Conservation (phyloP, 1,140 invertebrate genomes). For the Bradynema listronoti region DNA sequence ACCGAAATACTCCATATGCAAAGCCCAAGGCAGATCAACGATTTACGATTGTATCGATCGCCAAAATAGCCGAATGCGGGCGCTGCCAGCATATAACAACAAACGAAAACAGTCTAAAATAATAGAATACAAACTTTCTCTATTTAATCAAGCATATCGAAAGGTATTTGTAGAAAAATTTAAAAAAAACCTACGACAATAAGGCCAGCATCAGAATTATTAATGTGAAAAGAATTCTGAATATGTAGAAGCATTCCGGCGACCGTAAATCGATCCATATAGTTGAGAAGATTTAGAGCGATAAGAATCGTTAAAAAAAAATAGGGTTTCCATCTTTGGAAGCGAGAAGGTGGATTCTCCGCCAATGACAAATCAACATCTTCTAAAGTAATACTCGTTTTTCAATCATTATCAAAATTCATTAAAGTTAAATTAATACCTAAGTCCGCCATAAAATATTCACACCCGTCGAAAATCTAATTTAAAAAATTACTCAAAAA, state of each 20-base stretch:
- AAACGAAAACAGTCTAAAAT: conserved; percentile 88
- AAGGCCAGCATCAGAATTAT: background rate
- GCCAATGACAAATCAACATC: too few relatives aligned
- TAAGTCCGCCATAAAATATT: too few relatives aligned
- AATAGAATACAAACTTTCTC: too few relatives aligned
- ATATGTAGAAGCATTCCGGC: conserved; percentile 3
- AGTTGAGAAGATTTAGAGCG: conserved; percentile 18
- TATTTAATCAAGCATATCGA: too few relatives aligned
- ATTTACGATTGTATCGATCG: conserved; percentile 77
- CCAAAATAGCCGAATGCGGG: conserved; percentile 94
- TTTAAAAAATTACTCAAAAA: too few relatives aligned
- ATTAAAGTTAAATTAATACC: too few relatives aligned
- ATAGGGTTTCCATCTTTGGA: too few relatives aligned
- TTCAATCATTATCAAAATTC: too few relatives aligned
- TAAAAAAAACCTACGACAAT: conserved; percentile 13
- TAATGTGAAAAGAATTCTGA: conserved; percentile 1
- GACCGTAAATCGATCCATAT: conserved; percentile 19
- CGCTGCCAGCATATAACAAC: conserved; percentile 70
- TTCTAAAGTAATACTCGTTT: too few relatives aligned
- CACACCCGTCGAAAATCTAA: too few relatives aligned
- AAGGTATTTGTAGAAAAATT: too few relatives aligned
- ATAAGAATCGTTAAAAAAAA: conserved; percentile 14
- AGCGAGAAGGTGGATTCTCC: too few relatives aligned
- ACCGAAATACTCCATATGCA: conserved; percentile 87
- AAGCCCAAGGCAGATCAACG: conserved; percentile 84